Conservation (phyloP, 1,140 invertebrate genomes). For the Mylabris phalerata region DNA sequence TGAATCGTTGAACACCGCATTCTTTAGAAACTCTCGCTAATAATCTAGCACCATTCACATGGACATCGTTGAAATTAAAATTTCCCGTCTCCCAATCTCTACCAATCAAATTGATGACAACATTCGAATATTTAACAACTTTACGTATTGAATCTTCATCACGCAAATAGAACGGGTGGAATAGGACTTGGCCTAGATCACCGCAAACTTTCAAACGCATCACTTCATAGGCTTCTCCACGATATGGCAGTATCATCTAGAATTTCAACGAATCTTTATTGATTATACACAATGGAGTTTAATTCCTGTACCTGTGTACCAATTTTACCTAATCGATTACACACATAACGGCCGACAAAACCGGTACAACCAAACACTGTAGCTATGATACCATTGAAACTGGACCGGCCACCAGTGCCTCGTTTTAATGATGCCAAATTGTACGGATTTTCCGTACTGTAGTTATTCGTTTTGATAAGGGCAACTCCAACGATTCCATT, state of each 20-base stretch:
- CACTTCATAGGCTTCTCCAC: conserved; percentile 76
- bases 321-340: conserved; percentile 81
- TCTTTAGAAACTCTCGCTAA: conserved; percentile 71
- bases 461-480: conserved; percentile 1
- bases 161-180: conserved; percentile 73
- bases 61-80: conserved; percentile 74
- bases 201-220: conserved; percentile 74
- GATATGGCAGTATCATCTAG: conserved; percentile 87
- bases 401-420: conserved; percentile 89
- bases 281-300: background rate
- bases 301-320: conserved; percentile 63
- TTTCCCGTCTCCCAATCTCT: conserved; percentile 88
- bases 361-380: conserved; percentile 95
- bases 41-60: conserved; percentile 64
- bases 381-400: conserved; percentile 93
- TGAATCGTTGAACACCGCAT: conserved; percentile 73
- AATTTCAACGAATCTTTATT: background rate
- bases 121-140: conserved; percentile 90
- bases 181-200: conserved; percentile 94
- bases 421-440: conserved; percentile 63
- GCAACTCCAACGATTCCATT: conserved; percentile 6
- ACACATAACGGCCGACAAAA: conserved; percentile 78
- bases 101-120: conserved; percentile 94
- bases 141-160: conserved; percentile 87
- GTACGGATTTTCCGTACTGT: conserved; percentile 25